Percentiles rank a stretch among this genome's conserved stretches.
These are phyloP conservation scores for Zaprionus vittiger DNA, from an alignment of 1,140 invertebrate species.

Conservation along the genomic window DNA sequence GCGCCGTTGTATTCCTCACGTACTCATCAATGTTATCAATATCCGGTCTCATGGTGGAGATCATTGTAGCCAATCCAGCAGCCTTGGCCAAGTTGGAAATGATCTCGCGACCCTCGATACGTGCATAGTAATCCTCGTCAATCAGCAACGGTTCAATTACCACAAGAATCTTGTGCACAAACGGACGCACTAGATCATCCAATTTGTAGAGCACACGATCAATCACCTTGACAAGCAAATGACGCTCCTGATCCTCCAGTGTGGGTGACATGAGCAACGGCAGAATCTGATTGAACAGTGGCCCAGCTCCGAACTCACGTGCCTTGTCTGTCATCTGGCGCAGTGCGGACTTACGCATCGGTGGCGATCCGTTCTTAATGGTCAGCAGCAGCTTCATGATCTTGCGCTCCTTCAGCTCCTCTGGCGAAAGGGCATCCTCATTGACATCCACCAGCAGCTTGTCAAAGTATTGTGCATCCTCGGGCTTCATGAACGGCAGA, in stretches of 20 bases:
- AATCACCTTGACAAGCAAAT: conserved; percentile 99
- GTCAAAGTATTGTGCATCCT: conserved; percentile 99
- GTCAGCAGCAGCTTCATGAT: conserved; percentile 99
- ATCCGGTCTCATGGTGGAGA: conserved; percentile 99
- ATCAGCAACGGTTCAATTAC: conserved; percentile 99
- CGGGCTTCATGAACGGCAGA: conserved; percentile 99
- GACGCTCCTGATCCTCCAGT: conserved; percentile 99
- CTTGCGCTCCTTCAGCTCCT: conserved; percentile 99
- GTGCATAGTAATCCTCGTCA: conserved; percentile 99
- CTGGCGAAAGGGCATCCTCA: conserved; percentile 96
- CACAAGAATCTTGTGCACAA: conserved; percentile 99
- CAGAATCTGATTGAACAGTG: conserved; percentile 99
- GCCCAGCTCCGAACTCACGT: conserved; percentile 98
- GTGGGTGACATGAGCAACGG: conserved; percentile 99
- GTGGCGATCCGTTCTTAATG: conserved; percentile 99
- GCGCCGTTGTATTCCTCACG: conserved; percentile 98
- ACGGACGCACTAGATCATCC: conserved; percentile 99
- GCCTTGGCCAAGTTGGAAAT: conserved; percentile 99
- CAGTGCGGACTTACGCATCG: conserved; percentile 99
- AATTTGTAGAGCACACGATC: conserved; percentile 99
- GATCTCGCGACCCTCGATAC: conserved; percentile 99
- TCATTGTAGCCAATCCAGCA: conserved; percentile 99
- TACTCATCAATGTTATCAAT: conserved; percentile 99
- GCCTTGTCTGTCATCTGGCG: conserved; percentile 99
- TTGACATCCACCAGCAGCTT: conserved; percentile 99